Base-by-base conservation (phyloP, 2,797 vertebrate genomes). In the Acanthurus leucopareius region DNA sequence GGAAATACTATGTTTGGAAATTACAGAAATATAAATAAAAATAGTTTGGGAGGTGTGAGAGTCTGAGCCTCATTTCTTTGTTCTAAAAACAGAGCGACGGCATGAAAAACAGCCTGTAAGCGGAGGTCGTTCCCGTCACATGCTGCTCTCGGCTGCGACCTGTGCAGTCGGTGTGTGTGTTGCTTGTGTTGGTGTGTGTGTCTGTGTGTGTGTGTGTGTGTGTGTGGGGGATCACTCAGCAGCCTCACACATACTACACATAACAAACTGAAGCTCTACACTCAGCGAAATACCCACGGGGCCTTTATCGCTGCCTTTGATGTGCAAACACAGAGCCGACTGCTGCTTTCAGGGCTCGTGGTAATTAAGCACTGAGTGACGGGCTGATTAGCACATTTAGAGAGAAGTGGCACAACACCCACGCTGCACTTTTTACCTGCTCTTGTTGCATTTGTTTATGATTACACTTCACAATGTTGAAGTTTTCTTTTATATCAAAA, bases 11-110 rank as follows among this genome's bases (percentile, higher is more conserved):
- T 60, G 49, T 65, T 10, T 58, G 20, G 3, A 45, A 56, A 7
- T 9, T 13, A 22, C 25, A 45, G 35, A 38, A 16, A 17, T 3
- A 11, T 11, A 44, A 38, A 44, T 9, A 28, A 14, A 54, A 38
- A 16, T 10, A 44, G n/a, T 8, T 32, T 4, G 42, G 38, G 53
- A 20, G 53, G 58, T 1, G 0, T 7, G 22, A 48, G n/a, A 16
- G 42, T 28, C 17, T 28, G 32, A 0, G 11, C 53, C n/a, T 53
- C 22, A 1, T 72, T 28, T 17, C 76, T 73, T 73, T 79, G 80
- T 74, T 77, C 78, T 84, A 79, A 53, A 69, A 82, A 82, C 54
- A 68, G 70, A 5, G 0, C 4, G 40, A 47, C 6, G 58, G 48
- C 15, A 75, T 71, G 73, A 59, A 17, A 28, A 20, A 54, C 74